Percentiles rank a stretch among this genome's conserved stretches.
phyloP scores from a whole-genome alignment of 2,888 invertebrate genomes.

The Sphinx pinastri region DNA sequence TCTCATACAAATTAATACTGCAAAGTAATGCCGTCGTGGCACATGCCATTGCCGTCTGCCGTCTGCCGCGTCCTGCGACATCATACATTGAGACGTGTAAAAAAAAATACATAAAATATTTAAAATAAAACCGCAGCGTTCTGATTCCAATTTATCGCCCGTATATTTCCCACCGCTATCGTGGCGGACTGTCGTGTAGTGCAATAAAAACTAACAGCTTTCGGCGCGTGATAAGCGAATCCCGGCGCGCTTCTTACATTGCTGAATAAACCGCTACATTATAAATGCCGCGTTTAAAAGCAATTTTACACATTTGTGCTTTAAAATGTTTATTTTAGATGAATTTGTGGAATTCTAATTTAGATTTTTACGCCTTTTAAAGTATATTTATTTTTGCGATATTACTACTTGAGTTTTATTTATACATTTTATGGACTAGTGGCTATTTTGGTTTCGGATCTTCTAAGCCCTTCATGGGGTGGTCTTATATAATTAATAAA shows the following conservation, averaged over 20 bases:
- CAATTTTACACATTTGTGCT: background rate
- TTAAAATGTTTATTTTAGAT: background rate
- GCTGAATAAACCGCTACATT: slow-evolving; percentile 31
- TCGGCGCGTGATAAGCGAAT: slow-evolving; percentile 47
- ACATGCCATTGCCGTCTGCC: too few relatives aligned
- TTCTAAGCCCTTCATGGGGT: too few relatives aligned
- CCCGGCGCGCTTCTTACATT: slow-evolving; percentile 39
- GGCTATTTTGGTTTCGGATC: too few relatives aligned
- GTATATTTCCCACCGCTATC: slow-evolving; percentile 34
- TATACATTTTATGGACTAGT: too few relatives aligned
- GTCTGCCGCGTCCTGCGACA: too few relatives aligned
- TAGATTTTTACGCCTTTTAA: background rate
- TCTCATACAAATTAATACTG: too few relatives aligned
- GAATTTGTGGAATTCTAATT: background rate
- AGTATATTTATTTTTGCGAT: background rate
- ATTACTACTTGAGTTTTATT: background rate
- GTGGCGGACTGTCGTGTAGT: slow-evolving; percentile 40
- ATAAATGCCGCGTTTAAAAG: slow-evolving; percentile 7
- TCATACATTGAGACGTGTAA: too few relatives aligned
- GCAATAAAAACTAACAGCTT: slow-evolving; percentile 57
- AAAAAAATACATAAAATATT: background rate
- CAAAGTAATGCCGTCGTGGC: too few relatives aligned
- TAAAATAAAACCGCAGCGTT: background rate
- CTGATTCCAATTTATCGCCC: background rate
- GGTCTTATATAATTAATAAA: too few relatives aligned